Base-by-base conservation (phyloP, 2,888 invertebrate genomes). In the Leucozona laternaria region DNA sequence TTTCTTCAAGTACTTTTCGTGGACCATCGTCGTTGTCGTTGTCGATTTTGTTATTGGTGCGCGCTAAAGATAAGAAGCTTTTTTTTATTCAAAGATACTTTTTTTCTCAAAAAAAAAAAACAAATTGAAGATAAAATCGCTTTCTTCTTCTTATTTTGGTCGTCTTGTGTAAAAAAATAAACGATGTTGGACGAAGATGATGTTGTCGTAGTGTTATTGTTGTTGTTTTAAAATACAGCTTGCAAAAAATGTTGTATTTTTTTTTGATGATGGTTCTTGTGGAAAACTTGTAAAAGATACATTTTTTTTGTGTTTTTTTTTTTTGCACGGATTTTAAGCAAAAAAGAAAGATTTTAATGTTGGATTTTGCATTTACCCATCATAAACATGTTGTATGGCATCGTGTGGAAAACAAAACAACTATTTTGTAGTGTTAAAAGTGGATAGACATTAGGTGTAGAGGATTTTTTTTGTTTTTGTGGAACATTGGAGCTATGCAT, bases 61-160 rank as follows among this genome's bases (percentile, higher is more conserved):
- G 31, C n/a, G 60, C 3, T 40, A 37, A 68, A 68, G 53, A 53
- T 48, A 66, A 53, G 53, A 53, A 68, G 53, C n/a, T 45, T 37
- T 34, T 45, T n/a, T 66, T 50, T n/a, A 25, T 62, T 40, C 15
- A 58, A 81, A 76, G 55, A 81, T 71, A 72, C 68, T 75, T 60
- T 40, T 53, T 57, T 2, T 15, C 5, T 8, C 17, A 4, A 28
- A 31, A 31, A 13, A 53, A 22, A 53, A 25, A 55, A 50, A 73
- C 50, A 70, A 45, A 75, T 73, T 75, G 34, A 50, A 86, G 78
- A 86, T 81, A 81, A 80, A 34, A 78, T 86, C 81, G 73, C 85
- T 81, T 82, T 82, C 79, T 82, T 78, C 62, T 68, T 15, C 50
- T 50, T 34, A 28, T 45, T 60, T 13, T 40, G 17, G 37, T 60